phyloP scores from a whole-genome alignment of 2,113 vertebrate genomes.

The Chascanopsetta lugubris region DNA sequence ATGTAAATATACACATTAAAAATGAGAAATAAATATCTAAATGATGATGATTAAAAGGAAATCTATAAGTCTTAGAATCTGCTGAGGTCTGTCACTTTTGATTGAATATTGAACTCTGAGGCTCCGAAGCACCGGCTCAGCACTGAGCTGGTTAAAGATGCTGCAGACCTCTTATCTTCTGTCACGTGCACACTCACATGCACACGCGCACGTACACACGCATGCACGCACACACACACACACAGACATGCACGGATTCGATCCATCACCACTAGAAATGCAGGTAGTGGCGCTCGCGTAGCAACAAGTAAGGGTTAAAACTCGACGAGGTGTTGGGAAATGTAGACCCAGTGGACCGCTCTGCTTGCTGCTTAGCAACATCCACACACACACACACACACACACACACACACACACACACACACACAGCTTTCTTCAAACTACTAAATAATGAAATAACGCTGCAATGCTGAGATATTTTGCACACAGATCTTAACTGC shows the following conservation, averaged over 20 bases:
- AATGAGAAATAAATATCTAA: constrained; percentile 22
- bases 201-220: constrained; percentile 7
- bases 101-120: constrained; percentile 25
- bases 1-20: constrained; percentile 12
- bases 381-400: constrained; percentile 37
- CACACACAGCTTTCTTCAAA: constrained; percentile 22
- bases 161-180: neutral
- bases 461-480: constrained; percentile 16
- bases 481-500: constrained; percentile 15
- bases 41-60: too few relatives aligned
- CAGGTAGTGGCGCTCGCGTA: constrained; percentile 10
- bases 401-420: constrained; percentile 43
- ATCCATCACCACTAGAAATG: constrained; percentile 6
- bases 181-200: neutral
- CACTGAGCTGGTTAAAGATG: constrained; percentile 25
- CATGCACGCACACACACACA: constrained; percentile 5
- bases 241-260: neutral
- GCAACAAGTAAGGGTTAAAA: constrained; percentile 19
- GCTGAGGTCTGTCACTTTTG: constrained; percentile 23
- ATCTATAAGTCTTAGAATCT: too few relatives aligned
- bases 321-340: constrained; percentile 7
- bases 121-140: constrained; percentile 18
- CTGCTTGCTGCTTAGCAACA: constrained; percentile 63
- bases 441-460: constrained; percentile 45
- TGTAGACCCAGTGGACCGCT: constrained; percentile 33